Evolutionary conservation across 2,888 invertebrate species (phyloP).

Genomic region (Cabera pusaria): DNA sequence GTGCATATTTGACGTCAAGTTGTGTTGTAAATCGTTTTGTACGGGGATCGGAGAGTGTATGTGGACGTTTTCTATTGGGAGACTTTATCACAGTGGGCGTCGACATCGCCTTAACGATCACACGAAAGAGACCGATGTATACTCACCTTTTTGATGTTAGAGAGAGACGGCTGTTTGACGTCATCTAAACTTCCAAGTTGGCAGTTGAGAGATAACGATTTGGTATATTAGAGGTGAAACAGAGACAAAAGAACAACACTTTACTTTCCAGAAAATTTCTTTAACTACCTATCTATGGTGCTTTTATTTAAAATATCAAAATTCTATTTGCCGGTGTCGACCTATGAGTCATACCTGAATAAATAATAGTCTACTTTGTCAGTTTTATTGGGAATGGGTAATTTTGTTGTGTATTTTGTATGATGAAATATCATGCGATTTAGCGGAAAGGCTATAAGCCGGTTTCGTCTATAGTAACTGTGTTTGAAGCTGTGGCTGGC

Average conservation of each 20-base stretch:
- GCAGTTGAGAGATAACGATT: constrained; percentile 13
- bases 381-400: too few relatives aligned
- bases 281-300: too few relatives aligned
- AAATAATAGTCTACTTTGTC: too few relatives aligned
- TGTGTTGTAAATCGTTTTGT: constrained; percentile 51
- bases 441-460: too few relatives aligned
- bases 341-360: too few relatives aligned
- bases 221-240: not conserved
- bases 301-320: too few relatives aligned
- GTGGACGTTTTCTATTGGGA: constrained; percentile 65
- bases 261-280: constrained; percentile 15
- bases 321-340: too few relatives aligned
- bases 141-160: not conserved
- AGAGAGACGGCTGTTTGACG: constrained; percentile 13
- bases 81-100: constrained; percentile 45
- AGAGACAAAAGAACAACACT: constrained; percentile 11
- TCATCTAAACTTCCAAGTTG: constrained; percentile 13
- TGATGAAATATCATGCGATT: too few relatives aligned
- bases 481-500: too few relatives aligned
- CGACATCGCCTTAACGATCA: constrained; percentile 25
- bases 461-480: too few relatives aligned
- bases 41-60: constrained; percentile 56
- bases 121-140: constrained; percentile 32
- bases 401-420: too few relatives aligned
- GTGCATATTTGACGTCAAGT: constrained; percentile 64